Evolutionary conservation across 23 tunicate species (phyloP).

Genomic region (Halocynthia roretzi): DNA sequence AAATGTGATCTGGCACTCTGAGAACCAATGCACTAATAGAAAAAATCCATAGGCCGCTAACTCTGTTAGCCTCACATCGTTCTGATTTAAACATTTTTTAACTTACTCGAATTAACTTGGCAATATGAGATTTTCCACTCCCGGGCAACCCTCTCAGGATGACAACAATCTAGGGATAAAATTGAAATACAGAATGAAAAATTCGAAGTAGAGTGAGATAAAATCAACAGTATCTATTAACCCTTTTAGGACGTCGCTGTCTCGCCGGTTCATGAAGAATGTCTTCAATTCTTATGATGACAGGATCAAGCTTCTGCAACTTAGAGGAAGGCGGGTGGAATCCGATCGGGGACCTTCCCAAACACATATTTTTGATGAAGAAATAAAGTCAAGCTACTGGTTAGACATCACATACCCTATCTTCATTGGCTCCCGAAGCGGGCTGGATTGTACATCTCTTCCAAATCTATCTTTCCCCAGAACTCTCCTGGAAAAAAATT

Average conservation of each 20-base stretch:
- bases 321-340: not conserved
- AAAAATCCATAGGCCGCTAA: too few relatives aligned
- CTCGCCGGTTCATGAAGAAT: constrained; percentile 62
- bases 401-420: constrained; percentile 1
- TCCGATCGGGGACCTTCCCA: not conserved
- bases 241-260: constrained; percentile 53
- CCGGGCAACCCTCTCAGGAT: constrained; percentile 88
- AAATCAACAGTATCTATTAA: constrained; percentile 2
- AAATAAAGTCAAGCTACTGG: not conserved
- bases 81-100: too few relatives aligned
- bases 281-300: constrained; percentile 32
- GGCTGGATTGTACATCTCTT: constrained; percentile 14
- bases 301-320: constrained; percentile 15
- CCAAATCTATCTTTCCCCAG: constrained; percentile 31
- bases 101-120: constrained; percentile 81
- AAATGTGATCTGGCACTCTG: not conserved
- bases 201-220: not conserved
- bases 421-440: not conserved
- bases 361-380: not conserved
- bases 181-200: not conserved
- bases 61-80: too few relatives aligned
- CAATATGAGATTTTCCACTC: constrained; percentile 75
- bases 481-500: not conserved
- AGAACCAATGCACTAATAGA: not conserved
- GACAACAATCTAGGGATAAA: constrained; percentile 57